These are phyloP conservation scores for Magallana nippona DNA, from an alignment of 2,888 invertebrate genomes.

Conservation along the genomic window DNA sequence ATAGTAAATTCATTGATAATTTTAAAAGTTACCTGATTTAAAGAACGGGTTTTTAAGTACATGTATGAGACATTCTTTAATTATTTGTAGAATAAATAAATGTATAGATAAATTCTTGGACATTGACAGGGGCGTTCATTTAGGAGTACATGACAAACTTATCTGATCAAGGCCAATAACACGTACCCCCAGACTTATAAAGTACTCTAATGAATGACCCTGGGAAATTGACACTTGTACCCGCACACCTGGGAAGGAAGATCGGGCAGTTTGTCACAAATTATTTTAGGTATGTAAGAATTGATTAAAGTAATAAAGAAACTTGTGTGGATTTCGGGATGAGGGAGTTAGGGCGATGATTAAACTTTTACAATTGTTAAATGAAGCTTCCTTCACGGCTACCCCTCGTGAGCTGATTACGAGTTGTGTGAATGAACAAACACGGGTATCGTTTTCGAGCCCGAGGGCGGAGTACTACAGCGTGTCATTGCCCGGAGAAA, in stretches of 20 bases:
- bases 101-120: not conserved
- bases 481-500: conserved; percentile 49
- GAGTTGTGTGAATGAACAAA: conserved; percentile 49
- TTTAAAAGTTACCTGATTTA: no score
- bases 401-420: conserved; percentile 29
- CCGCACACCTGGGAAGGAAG: conserved; percentile 8
- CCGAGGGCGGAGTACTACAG: conserved; percentile 51
- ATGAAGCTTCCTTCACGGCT: conserved; percentile 24
- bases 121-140: not conserved
- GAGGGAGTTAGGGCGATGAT: conserved; percentile 40
- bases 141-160: not conserved
- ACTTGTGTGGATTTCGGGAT: conserved; percentile 30
- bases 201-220: conserved; percentile 10
- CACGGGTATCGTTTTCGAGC: conserved; percentile 47
- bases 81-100: not conserved
- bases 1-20: no score
- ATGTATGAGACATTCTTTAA: no score
- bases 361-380: conserved; percentile 42
- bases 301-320: conserved; percentile 24
- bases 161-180: conserved; percentile 3
- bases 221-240: conserved; percentile 9
- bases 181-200: not conserved
- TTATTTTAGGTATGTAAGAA: conserved; percentile 27
- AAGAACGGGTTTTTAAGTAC: no score
- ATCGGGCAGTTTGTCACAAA: not conserved